phyloP scores from a whole-genome alignment of 30 jellyfish, hydroid and myxozoan species.

The Haliclystus octoradiatus region DNA sequence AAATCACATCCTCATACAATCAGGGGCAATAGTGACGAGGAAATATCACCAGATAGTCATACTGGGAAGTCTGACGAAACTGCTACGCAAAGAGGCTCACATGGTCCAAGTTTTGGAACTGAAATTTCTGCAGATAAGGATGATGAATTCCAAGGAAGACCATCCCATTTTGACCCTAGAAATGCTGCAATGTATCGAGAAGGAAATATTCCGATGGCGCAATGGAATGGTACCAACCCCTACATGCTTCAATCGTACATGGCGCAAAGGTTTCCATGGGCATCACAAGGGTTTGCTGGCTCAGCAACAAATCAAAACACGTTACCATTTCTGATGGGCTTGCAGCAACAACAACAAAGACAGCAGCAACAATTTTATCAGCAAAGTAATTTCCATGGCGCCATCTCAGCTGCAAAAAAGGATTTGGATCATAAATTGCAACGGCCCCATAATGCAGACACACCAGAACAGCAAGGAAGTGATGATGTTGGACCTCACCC shows the following conservation, averaged over 20 bases:
- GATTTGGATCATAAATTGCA: background rate
- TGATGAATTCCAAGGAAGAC: background rate
- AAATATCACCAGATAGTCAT: background rate
- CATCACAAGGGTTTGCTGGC: background rate
- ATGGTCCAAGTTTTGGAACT: background rate
- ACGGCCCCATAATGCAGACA: background rate
- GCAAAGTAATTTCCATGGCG: slow-evolving; percentile 31
- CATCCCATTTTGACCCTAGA: background rate
- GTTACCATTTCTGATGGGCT: slow-evolving; percentile 50
- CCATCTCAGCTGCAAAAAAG: background rate
- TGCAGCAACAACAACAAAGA: slow-evolving; percentile 6
- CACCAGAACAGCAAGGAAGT: background rate
- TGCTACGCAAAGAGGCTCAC: background rate
- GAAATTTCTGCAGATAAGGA: background rate
- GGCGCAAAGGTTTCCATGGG: background rate
- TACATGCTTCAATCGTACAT: background rate
- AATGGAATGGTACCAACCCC: background rate
- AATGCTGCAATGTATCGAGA: background rate
- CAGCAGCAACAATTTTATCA: slow-evolving; percentile 7
- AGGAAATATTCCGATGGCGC: background rate
- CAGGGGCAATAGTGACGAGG: slow-evolving; percentile 94
- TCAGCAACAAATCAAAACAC: slow-evolving; percentile 13
- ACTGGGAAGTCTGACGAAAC: background rate
- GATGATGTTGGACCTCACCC: background rate
- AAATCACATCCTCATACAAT: slow-evolving; percentile 45